Conservation (phyloP, 2,113 vertebrate species). For the Xiphias gladius region DNA sequence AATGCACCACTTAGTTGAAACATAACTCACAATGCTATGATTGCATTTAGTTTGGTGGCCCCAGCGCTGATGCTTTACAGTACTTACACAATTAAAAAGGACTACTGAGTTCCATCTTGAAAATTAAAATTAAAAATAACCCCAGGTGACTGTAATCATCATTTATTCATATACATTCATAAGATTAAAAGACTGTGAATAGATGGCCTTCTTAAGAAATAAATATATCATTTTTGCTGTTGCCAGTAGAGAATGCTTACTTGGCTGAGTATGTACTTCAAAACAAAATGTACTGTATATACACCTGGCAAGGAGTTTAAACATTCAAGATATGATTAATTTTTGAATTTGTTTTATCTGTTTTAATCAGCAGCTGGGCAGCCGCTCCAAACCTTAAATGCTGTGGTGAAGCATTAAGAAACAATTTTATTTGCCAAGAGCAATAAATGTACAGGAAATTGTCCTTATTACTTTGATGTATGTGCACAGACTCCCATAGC, state of each 20-base stretch:
- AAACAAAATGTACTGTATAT: not conserved
- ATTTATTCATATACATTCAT: not conserved
- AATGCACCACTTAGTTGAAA: not conserved
- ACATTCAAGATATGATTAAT: conserved; percentile 7
- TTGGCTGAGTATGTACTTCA: not conserved
- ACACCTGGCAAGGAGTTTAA: conserved; percentile 6
- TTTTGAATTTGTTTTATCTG: conserved; percentile 15
- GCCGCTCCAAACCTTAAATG: conserved; percentile 24
- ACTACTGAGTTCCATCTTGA: not conserved
- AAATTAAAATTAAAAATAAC: conserved; percentile 15
- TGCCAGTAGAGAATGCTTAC: not conserved
- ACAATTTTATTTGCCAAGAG: conserved; percentile 33
- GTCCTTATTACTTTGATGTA: conserved; percentile 39
- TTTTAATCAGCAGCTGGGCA: conserved; percentile 11
- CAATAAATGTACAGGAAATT: conserved; percentile 35
- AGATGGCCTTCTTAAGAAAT: not conserved
- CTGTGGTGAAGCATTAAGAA: not conserved
- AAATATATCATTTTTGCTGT: not conserved
- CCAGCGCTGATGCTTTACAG: not conserved
- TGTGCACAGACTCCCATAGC: conserved; percentile 1
- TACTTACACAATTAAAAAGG: not conserved
- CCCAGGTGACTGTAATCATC: not conserved
- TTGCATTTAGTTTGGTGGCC: conserved; percentile 7
- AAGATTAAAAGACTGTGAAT: conserved; percentile 6
- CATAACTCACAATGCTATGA: not conserved